Percentiles rank a stretch among this genome's conserved stretches.
Evolutionary conservation across 2,113 vertebrate species (phyloP).

Genomic region (Colius striatus): DNA sequence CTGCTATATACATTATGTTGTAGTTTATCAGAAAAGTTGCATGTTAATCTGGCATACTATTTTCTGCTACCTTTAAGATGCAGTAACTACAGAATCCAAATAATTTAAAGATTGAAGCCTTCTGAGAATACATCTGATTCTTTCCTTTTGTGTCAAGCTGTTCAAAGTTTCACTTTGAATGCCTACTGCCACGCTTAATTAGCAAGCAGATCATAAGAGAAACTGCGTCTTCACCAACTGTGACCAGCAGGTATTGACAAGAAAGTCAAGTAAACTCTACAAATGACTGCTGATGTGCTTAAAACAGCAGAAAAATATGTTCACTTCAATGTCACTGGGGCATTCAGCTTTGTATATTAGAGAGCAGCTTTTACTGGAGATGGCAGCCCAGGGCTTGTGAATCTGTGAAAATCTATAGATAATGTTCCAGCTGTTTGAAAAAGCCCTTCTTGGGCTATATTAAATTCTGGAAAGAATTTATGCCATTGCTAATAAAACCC

Average conservation of each 20-base stretch:
- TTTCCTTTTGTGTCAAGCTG: background rate
- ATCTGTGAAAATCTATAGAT: conserved; percentile 49
- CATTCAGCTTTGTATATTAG: conserved; percentile 44
- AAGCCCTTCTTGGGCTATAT: background rate
- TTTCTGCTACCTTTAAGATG: background rate
- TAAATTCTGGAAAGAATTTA: background rate
- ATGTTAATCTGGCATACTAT: background rate
- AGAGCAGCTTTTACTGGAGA: conserved; percentile 44
- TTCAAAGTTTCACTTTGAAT: conserved; percentile 36
- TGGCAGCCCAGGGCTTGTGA: conserved; percentile 7
- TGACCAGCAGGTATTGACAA: conserved; percentile 70
- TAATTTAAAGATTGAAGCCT: background rate
- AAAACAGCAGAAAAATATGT: conserved; percentile 50
- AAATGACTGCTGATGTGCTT: conserved; percentile 46
- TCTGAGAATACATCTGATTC: background rate
- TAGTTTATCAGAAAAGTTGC: conserved; percentile 38
- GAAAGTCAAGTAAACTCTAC: conserved; percentile 56
- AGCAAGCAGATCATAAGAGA: conserved; percentile 69
- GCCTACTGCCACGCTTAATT: conserved; percentile 51
- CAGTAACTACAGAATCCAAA: background rate
- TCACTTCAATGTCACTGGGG: conserved; percentile 14
- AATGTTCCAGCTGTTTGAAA: conserved; percentile 40
- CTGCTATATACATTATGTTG: background rate
- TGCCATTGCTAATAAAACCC: background rate
- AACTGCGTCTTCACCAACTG: conserved; percentile 79